Base-by-base conservation (phyloP, 2,113 vertebrate species). In the Tachycineta bicolor region DNA sequence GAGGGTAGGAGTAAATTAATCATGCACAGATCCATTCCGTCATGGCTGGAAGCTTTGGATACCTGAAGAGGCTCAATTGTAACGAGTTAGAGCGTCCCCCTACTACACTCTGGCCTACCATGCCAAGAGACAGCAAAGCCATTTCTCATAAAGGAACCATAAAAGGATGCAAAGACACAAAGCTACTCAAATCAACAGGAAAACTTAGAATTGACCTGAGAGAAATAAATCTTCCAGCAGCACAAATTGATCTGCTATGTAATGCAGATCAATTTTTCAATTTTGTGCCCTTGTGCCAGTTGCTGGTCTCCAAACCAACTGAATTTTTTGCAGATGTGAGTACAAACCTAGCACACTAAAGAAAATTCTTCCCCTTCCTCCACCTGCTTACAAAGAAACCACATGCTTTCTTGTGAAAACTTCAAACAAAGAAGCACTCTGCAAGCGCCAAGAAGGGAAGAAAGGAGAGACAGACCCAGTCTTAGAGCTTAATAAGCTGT, bases 1-100 rank as follows among this genome's bases (percentile, higher is more conserved):
- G 11, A 85, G 34, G 58, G 53, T 20, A 79, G 81, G 63, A 95
- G 49, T 52, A 91, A 91, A 82, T 91, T 91, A 93, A 93, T 94
- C 81, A 78, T 18, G 82, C 81, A 90, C 93, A 94, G 92, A 94
- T 85, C 82, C 90, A 73, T 79, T 69, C 78, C 93, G 92, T 82
- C 49, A 24, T 76, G 37, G 74, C 74, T 96, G 88, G 90, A 79
- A 93, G 74, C 82, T 90, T 67, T 85, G 80, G 52, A 77, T 85
- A 79, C 87, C 94, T 49, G 47, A 93, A 78, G 78, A 73, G 70
- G 78, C 49, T 93, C 81, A 75, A 49, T 79, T 95, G 59, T 22
- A 75, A 52, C 39, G 37, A 76, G 44, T 79, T 75, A 90, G 81
- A 94, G 44, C 52, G 75, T 47, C 47, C 90, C 58, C 44, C 22